Evolutionary conservation across 1,140 invertebrate species (phyloP).

Genomic region (Ruditapes philippinarum): DNA sequence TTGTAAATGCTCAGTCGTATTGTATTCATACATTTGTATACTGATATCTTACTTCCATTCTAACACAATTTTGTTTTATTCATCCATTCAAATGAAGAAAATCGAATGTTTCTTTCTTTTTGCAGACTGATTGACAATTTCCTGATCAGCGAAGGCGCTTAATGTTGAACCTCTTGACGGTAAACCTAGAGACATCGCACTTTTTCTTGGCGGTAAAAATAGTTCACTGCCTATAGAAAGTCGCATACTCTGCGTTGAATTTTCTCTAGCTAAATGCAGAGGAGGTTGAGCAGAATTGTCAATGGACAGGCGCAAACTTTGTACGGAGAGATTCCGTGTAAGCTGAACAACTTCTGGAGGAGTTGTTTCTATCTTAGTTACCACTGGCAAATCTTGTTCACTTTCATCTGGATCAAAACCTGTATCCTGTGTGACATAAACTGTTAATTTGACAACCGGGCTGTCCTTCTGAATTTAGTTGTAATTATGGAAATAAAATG

Average conservation of each 20-base stretch:
- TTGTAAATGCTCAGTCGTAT: no score
- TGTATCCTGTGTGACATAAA: background rate
- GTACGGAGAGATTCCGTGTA: background rate
- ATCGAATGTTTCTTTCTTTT: constrained; percentile 74
- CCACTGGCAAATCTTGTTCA: background rate
- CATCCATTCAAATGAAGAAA: constrained; percentile 71
- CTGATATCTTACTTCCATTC: no score
- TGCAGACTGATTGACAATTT: constrained; percentile 66
- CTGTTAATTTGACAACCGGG: background rate
- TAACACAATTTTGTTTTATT: no score
- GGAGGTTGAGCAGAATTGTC: background rate
- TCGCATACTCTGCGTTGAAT: background rate
- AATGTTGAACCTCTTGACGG: background rate
- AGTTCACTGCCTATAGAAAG: background rate
- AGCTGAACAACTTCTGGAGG: background rate
- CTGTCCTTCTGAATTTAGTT: constrained; percentile 45
- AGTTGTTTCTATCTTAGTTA: background rate
- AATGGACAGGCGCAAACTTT: background rate
- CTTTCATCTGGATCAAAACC: background rate
- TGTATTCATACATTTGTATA: no score
- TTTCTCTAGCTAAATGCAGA: background rate
- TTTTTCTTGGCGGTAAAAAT: background rate
- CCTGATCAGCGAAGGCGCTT: constrained; percentile 62
- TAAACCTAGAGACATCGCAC: background rate
- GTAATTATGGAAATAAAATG: constrained; percentile 55